phyloP scores from a whole-genome alignment of 1,140 invertebrate species.

The Drosophila seguyi region DNA sequence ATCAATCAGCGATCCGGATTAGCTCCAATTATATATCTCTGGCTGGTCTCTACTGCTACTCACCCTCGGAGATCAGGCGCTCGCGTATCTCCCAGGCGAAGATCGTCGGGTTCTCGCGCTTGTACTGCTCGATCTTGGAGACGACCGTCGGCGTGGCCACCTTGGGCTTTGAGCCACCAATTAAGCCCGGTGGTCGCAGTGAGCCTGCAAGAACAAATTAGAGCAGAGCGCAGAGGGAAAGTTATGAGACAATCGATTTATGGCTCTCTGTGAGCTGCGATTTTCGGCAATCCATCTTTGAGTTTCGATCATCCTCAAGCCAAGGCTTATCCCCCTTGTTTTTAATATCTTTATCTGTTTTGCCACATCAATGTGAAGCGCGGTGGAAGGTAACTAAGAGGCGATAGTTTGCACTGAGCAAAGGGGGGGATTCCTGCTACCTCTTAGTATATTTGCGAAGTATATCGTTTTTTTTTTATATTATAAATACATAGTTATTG shows the following conservation, averaged over 20 bases:
- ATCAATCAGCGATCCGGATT: slow-evolving; percentile 59
- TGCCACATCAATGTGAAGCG: slow-evolving; percentile 43
- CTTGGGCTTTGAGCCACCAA: slow-evolving; percentile 99
- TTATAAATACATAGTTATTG: neutral
- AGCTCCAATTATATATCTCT: slow-evolving; percentile 56
- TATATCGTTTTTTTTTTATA: neutral
- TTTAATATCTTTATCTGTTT: slow-evolving; percentile 78
- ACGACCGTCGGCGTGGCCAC: slow-evolving; percentile 98
- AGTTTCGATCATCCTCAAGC: neutral
- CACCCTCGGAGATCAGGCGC: slow-evolving; percentile 97
- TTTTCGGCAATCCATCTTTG: slow-evolving; percentile 47
- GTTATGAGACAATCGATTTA: slow-evolving; percentile 43
- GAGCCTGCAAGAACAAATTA: slow-evolving; percentile 89
- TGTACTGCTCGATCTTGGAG: slow-evolving; percentile 98
- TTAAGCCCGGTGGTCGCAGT: slow-evolving; percentile 96
- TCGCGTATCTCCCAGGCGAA: slow-evolving; percentile 99
- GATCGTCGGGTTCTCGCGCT: slow-evolving; percentile 98
- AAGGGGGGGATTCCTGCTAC: neutral
- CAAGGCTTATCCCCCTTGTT: slow-evolving; percentile 36
- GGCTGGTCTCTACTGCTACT: slow-evolving; percentile 66
- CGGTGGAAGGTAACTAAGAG: neutral
- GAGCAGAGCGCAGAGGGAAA: slow-evolving; percentile 14
- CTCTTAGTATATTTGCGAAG: too few relatives aligned
- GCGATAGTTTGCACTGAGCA: slow-evolving; percentile 10
- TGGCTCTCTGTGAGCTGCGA: slow-evolving; percentile 20